These are phyloP conservation scores for Eurytoma californica DNA, from an alignment of 2,888 invertebrate species.

Conservation along the genomic window DNA sequence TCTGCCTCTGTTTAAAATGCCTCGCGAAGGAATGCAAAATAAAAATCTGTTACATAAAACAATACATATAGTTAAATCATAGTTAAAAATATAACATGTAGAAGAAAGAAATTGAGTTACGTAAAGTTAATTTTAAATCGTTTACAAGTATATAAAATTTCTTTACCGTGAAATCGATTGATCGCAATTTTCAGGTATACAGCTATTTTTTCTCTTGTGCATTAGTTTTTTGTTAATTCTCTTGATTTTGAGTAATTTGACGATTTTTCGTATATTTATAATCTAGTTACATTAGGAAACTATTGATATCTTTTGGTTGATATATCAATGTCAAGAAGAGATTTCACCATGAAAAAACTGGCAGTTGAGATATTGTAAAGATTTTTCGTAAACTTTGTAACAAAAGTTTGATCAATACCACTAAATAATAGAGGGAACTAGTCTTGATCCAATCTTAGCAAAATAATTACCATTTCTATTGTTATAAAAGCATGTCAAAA, in stretches of 20 bases:
- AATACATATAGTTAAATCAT: conserved; percentile 38
- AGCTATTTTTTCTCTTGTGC: conserved; percentile 43
- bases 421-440: not conserved
- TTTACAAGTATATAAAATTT: conserved; percentile 33
- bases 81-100: conserved; percentile 30
- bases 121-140: conserved; percentile 14
- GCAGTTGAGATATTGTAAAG: conserved; percentile 50
- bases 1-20: conserved; percentile 35
- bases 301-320: conserved; percentile 22
- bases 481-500: not conserved
- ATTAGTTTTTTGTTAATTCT: conserved; percentile 29
- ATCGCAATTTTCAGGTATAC: conserved; percentile 4
- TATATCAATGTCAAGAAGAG: conserved; percentile 27
- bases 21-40: conserved; percentile 37
- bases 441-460: not conserved
- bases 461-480: not conserved
- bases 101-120: conserved; percentile 17
- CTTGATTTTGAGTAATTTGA: conserved; percentile 24
- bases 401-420: not conserved
- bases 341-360: conserved; percentile 32
- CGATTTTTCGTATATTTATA: conserved; percentile 12
- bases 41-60: conserved; percentile 31
- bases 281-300: not conserved
- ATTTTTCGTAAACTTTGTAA: conserved; percentile 16
- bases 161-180: conserved; percentile 30